phyloP scores from a whole-genome alignment of 2,797 vertebrate genomes.

The Macroramphosus scolopax region DNA sequence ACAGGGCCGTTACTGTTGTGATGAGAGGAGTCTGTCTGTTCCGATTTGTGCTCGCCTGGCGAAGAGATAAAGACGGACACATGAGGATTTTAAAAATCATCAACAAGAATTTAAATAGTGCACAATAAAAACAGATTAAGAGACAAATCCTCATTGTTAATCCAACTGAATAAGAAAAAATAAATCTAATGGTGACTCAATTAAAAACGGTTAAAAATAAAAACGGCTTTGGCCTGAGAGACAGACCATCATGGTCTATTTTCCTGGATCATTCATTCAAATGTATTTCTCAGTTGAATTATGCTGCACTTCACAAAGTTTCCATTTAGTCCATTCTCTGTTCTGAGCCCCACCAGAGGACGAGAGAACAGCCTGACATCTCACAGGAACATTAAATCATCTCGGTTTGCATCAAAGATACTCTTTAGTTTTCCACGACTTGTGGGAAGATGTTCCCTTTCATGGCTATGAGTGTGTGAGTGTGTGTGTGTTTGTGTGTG shows the following conservation, averaged over 20 bases:
- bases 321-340: slow-evolving; percentile 19
- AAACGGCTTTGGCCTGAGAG: slow-evolving; percentile 5
- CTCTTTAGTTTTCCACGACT: slow-evolving; percentile 4
- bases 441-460: neutral
- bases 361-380: slow-evolving; percentile 12
- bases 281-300: slow-evolving; percentile 5
- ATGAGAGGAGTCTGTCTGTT: slow-evolving; percentile 60
- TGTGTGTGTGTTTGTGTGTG: slow-evolving; percentile 9
- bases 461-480: slow-evolving; percentile 4
- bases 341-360: slow-evolving; percentile 1
- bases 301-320: slow-evolving; percentile 24
- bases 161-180: neutral
- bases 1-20: slow-evolving; percentile 74
- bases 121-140: neutral
- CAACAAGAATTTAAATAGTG: neutral
- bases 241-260: neutral
- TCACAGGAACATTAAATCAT: slow-evolving; percentile 25
- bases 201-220: too few species aligned
- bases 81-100: neutral
- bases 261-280: slow-evolving; percentile 6
- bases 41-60: slow-evolving; percentile 71
- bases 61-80: neutral
- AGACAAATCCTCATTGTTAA: neutral
- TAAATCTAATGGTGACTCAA: neutral
- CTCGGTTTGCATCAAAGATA: slow-evolving; percentile 8